These are phyloP conservation scores for Phaonia tiefii DNA, from an alignment of 2,888 invertebrate genomes.

Conservation along the genomic window DNA sequence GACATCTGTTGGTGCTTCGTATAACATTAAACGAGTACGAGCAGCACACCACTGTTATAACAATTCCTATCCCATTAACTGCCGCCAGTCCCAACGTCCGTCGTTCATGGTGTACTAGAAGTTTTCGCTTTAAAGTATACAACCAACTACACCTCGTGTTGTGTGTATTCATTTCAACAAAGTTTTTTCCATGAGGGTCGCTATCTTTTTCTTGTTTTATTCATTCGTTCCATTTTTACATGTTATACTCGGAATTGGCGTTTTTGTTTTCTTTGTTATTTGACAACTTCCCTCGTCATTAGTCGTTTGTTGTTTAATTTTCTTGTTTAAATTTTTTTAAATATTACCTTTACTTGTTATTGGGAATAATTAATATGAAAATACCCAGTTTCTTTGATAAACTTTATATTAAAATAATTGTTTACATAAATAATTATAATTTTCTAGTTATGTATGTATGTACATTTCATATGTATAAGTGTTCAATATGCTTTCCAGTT, in stretches of 20 bases:
- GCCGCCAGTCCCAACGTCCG: not conserved
- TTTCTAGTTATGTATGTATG: too few species aligned
- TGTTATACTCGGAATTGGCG: constrained; percentile 30
- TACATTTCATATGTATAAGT: not conserved
- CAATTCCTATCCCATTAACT: constrained; percentile 44
- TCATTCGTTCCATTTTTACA: constrained; percentile 50
- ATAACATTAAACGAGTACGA: not conserved
- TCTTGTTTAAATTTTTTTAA: not conserved
- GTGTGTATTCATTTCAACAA: constrained; percentile 33
- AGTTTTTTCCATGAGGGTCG: constrained; percentile 64
- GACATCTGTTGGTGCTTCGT: constrained; percentile 51
- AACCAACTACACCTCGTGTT: not conserved
- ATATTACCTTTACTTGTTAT: not conserved
- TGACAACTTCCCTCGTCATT: constrained; percentile 13
- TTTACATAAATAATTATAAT: not conserved
- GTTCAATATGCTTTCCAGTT: too few species aligned
- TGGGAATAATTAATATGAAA: not conserved
- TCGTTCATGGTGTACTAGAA: too few species aligned
- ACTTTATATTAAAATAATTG: too few species aligned
- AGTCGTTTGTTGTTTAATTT: not conserved
- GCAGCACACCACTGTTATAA: constrained; percentile 13
- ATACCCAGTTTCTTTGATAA: too few species aligned
- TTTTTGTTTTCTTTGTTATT: constrained; percentile 31
- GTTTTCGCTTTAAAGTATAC: too few species aligned
- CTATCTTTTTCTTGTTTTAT: constrained; percentile 52